Evolutionary conservation across 1,140 invertebrate genomes (phyloP), one percentile per base, ranked within the genome.

Genomic region (Himalopsyche phryganea): DNA sequence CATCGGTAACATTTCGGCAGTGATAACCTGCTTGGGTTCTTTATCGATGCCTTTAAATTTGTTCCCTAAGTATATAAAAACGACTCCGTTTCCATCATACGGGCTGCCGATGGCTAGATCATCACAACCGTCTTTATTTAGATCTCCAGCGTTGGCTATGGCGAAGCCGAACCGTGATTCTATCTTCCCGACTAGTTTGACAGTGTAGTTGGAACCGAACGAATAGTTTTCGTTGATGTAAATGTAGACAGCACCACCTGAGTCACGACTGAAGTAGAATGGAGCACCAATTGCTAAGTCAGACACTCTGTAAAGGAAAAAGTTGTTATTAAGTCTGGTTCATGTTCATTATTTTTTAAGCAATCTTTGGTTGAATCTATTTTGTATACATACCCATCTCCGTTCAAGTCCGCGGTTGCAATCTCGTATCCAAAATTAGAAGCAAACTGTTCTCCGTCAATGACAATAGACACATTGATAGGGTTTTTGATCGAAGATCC

Each of bases 101-200:
- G 94, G 94, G 17, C 94, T 93, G 13, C 94, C 94, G 50, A 97
- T 84, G 0, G 92, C 93, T 42, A 97, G 76, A 71, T 97, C 94
- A 66, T 90, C 88, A 68, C 84, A 93, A 0, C 87, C 86, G 72
- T 97, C 94, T 73, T 90, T 90, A 70, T 98, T 96, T 6, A 98
- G 78, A 72, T 98, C 94, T 28, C 92, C 92, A 17, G 93, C 73
- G 68, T 88, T 89, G 1, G 92, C 83, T 54, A 98, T 77, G 0
- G 94, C 82, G 61, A 94, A 86, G 4, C 93, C 93, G 73, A 94
- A 96, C 58, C 90, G 84, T 40, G 89, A 91, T 73, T 91, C 88
- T 38, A 77, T 68, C 47, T 84, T 82, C 2, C 90, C 89, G 7
- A 83, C 85, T 5, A 91, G 65, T 69, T 81, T 83, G n/a, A 83